Evolutionary conservation across 2,888 invertebrate genomes (phyloP).

Genomic region (Leptogaster cylindrica): DNA sequence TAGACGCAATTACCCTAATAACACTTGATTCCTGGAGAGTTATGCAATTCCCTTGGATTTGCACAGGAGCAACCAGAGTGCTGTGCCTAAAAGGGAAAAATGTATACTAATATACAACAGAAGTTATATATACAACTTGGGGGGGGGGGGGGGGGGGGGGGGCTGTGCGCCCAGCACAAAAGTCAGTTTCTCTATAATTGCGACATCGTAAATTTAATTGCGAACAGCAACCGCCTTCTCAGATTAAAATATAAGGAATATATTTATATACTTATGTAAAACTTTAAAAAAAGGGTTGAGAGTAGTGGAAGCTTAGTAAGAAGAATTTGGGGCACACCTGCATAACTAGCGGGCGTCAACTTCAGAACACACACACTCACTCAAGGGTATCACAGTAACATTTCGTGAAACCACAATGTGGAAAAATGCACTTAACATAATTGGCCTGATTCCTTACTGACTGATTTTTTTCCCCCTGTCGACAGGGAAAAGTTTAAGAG

Average conservation of each 20-base stretch:
- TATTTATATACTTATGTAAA: no score
- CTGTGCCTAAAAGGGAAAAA: background rate
- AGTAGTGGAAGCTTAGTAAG: no score
- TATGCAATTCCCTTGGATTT: constrained; percentile 16
- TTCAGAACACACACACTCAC: background rate
- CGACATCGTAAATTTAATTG: constrained; percentile 26
- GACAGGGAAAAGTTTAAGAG: no score
- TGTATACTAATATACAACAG: background rate
- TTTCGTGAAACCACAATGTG: constrained; percentile 3
- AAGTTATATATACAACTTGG: no score
- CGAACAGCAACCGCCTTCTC: no score
- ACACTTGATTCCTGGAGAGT: constrained; percentile 20
- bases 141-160: background rate
- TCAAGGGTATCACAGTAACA: no score
- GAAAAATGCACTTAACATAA: constrained; percentile 30
- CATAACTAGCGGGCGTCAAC: background rate
- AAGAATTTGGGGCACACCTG: constrained; percentile 29
- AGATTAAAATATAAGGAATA: no score
- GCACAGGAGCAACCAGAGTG: background rate
- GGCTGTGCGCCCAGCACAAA: background rate
- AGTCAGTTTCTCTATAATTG: constrained; percentile 13
- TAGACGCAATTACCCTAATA: constrained; percentile 24
- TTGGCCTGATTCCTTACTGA: constrained; percentile 22
- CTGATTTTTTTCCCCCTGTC: no score
- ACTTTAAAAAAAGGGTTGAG: no score